These are phyloP conservation scores for Zaprionus ghesquierei DNA, from an alignment of 1,140 invertebrate genomes.

Conservation along the genomic window DNA sequence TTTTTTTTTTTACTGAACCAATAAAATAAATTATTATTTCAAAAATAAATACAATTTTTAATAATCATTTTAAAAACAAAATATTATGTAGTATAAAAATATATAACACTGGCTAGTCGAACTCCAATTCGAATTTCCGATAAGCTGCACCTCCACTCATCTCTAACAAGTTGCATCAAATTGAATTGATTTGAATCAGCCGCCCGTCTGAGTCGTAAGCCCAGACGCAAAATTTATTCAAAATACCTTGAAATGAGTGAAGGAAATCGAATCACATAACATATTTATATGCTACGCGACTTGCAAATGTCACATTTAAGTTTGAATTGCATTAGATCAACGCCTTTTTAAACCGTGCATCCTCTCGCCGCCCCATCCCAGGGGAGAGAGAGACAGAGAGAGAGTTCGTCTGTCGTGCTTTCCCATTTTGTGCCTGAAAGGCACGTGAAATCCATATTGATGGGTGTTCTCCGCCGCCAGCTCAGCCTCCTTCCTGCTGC, in stretches of 20 bases:
- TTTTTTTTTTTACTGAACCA: no score
- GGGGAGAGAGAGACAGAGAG: no score
- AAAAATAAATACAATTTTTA: neutral
- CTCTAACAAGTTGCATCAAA: neutral
- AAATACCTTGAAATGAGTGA: conserved; percentile 15
- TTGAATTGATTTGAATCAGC: neutral
- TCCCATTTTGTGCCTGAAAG: conserved; percentile 13
- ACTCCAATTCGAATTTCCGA: no score
- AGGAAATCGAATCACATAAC: conserved; percentile 23
- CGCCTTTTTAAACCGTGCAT: conserved; percentile 18
- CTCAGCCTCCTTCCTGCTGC: conserved; percentile 8
- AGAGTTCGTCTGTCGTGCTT: conserved; percentile 24
- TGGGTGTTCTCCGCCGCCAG: conserved; percentile 8
- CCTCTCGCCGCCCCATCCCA: no score
- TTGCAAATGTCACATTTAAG: conserved; percentile 32
- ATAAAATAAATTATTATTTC: neutral
- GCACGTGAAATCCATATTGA: conserved; percentile 68
- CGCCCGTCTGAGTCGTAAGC: neutral
- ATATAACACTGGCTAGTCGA: no score
- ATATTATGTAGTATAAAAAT: no score
- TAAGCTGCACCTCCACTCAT: neutral
- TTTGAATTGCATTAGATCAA: conserved; percentile 57
- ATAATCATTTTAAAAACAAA: no score
- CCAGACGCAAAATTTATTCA: neutral
- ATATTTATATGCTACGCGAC: conserved; percentile 29